Percentiles rank a stretch among this genome's conserved stretches.
phyloP scores from a whole-genome alignment of 2,113 vertebrate genomes.

The Mustela nigripes region DNA sequence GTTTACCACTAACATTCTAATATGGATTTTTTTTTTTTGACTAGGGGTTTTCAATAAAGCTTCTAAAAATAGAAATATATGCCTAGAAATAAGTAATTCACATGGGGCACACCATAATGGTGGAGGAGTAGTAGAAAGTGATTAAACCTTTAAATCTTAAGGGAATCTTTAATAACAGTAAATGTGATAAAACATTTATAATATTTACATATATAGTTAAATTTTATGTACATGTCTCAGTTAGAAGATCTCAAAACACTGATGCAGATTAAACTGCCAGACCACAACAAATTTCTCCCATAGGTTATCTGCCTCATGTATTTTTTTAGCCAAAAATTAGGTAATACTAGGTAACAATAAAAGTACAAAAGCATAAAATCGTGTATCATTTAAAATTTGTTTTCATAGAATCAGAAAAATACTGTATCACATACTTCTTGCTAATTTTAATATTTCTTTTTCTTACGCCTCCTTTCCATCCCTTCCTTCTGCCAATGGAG shows the following conservation, averaged over 20 bases:
- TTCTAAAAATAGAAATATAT: constrained; percentile 75
- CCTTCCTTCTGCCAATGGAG: not conserved
- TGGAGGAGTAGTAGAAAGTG: not conserved
- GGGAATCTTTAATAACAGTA: constrained; percentile 83
- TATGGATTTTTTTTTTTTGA: constrained; percentile 66
- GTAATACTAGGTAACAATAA: constrained; percentile 79
- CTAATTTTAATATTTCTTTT: constrained; percentile 13
- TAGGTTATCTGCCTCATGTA: constrained; percentile 78
- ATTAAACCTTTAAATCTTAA: constrained; percentile 84
- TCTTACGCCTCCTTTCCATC: not conserved
- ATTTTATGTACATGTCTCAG: constrained; percentile 80
- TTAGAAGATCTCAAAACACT: constrained; percentile 79
- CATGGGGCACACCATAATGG: constrained; percentile 58
- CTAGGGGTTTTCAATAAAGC: constrained; percentile 69
- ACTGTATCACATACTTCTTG: not conserved
- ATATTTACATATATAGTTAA: constrained; percentile 84
- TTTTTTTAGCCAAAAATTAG: constrained; percentile 85
- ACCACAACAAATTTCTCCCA: constrained; percentile 83
- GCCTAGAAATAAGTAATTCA: constrained; percentile 75
- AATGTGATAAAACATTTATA: constrained; percentile 85
- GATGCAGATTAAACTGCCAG: constrained; percentile 81
- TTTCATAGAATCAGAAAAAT: constrained; percentile 20
- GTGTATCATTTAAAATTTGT: constrained; percentile 41
- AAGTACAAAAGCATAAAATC: constrained; percentile 79
- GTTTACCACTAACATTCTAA: constrained; percentile 76